Evolutionary conservation across 2,888 invertebrate species (phyloP).

Genomic region (Lypha dubia): DNA sequence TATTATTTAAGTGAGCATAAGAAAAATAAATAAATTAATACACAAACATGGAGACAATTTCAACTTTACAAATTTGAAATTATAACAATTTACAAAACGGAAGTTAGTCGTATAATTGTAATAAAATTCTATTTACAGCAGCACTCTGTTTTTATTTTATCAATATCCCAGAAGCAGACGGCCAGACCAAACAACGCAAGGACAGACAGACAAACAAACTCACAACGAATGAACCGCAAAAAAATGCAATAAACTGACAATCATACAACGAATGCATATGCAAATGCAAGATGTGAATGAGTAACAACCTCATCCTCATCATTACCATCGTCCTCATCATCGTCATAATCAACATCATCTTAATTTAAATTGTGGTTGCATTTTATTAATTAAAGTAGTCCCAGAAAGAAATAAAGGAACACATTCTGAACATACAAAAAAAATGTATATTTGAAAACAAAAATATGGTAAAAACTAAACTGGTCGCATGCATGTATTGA

Average conservation of each 20-base stretch:
- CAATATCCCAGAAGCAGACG: conserved; percentile 44
- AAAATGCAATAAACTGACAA: conserved; percentile 50
- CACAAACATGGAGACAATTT: conserved; percentile 16
- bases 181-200: conserved; percentile 6
- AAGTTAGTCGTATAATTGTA: conserved; percentile 70
- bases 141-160: conserved; percentile 55
- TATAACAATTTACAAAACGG: conserved; percentile 64
- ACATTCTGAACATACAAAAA: conserved; percentile 50
- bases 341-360: conserved; percentile 54
- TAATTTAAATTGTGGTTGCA: conserved; percentile 72
- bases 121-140: conserved; percentile 67
- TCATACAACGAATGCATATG: conserved; percentile 47
- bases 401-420: conserved; percentile 63
- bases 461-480: conserved; percentile 60
- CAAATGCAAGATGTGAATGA: conserved; percentile 66
- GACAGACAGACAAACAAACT: conserved; percentile 13
- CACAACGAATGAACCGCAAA: conserved; percentile 39
- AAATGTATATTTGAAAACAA: conserved; percentile 9
- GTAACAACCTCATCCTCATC: conserved; percentile 65
- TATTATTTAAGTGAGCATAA: conserved; percentile 24
- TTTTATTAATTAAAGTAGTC: conserved; percentile 72
- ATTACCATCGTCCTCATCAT: conserved; percentile 23
- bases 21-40: neutral
- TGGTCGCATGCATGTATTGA: conserved; percentile 44
- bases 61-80: conserved; percentile 65